Percentiles rank a stretch among this genome's conserved stretches.
These are phyloP conservation scores for Gibbula magus DNA, from an alignment of 2,888 invertebrate genomes.

Conservation along the genomic window DNA sequence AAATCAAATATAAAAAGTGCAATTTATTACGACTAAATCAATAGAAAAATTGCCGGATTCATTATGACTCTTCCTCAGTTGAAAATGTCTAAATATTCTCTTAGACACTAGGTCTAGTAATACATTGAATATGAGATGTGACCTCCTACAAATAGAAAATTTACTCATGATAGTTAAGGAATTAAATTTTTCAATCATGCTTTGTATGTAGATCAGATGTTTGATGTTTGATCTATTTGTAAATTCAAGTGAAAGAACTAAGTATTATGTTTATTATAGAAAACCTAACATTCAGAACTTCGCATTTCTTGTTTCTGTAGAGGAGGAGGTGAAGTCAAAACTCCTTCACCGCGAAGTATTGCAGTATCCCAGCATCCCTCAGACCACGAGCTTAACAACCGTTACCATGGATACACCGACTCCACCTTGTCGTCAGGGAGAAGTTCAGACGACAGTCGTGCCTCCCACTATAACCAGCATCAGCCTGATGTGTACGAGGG, in stretches of 20 bases:
- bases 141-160: too few species aligned
- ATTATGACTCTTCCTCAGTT: too few species aligned
- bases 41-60: too few species aligned
- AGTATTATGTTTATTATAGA: too few species aligned
- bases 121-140: too few species aligned
- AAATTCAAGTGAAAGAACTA: neutral
- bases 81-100: too few species aligned
- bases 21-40: too few species aligned
- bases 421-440: slow-evolving; percentile 62
- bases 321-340: slow-evolving; percentile 44
- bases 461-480: slow-evolving; percentile 28
- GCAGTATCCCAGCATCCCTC: slow-evolving; percentile 42
- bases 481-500: slow-evolving; percentile 48
- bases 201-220: neutral
- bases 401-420: slow-evolving; percentile 57
- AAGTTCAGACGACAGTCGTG: slow-evolving; percentile 61
- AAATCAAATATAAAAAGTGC: too few species aligned
- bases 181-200: too few species aligned
- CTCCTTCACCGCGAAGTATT: slow-evolving; percentile 42
- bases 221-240: neutral
- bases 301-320: slow-evolving; percentile 26
- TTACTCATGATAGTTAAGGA: too few species aligned
- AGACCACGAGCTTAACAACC: slow-evolving; percentile 45
- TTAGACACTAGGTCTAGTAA: too few species aligned
- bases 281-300: too few species aligned